Evolutionary conservation across 2,113 vertebrate genomes (phyloP).

Genomic region (Crotalus tigris): DNA sequence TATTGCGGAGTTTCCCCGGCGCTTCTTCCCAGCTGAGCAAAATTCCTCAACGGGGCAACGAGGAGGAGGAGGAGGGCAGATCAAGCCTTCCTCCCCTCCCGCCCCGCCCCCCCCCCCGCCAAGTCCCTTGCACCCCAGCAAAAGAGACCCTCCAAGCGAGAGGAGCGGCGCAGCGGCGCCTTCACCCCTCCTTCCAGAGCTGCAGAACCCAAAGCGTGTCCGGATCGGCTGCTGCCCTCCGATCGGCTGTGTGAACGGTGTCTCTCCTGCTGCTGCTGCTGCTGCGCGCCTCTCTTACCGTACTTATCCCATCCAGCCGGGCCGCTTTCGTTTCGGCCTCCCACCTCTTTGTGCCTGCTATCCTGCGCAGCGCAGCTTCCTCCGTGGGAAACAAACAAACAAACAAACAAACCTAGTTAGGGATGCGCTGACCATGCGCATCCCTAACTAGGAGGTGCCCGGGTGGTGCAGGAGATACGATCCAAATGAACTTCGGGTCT

Average conservation of each 20-base stretch:
- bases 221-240: not conserved
- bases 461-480: no score
- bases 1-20: not conserved
- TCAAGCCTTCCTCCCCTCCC: not conserved
- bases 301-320: conserved; percentile 8
- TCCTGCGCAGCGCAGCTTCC: no score
- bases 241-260: no score
- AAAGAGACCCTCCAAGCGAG: accelerated
- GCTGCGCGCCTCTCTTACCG: conserved; percentile 22
- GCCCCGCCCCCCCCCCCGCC: not conserved
- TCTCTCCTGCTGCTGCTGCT: not conserved
- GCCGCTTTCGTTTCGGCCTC: conserved; percentile 9
- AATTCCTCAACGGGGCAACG: not conserved
- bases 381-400: no score
- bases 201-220: no score
- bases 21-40: not conserved
- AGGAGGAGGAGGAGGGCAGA: accelerated
- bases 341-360: not conserved
- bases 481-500: no score
- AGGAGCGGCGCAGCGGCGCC: accelerated
- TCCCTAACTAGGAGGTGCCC: no score
- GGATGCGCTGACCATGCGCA: no score
- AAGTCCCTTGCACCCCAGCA: not conserved
- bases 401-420: no score
- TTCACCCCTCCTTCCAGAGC: not conserved